Base-by-base conservation (phyloP, 1,140 invertebrate species). In the Eueides isabella region DNA sequence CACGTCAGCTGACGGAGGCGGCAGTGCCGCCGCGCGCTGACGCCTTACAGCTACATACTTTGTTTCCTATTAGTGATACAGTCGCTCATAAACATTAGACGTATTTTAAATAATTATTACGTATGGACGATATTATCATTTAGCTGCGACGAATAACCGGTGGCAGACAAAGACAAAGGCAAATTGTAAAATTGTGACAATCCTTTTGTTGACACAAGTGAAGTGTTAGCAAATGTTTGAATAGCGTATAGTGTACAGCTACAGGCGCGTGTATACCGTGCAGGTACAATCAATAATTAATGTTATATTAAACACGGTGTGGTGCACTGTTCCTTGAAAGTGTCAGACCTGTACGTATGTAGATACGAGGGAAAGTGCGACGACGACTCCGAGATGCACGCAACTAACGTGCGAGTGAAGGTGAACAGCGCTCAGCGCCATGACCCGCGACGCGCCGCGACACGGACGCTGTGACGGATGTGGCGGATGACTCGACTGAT, bases 361-460 rank as follows among this genome's bases (percentile, higher is more conserved):
- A 67, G 65, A 71, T 71, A 41, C 31, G 31, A 71, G 69, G 48
- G 55, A 71, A 63, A 71, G 69, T 44, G 35, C 26, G 26, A 23
- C 41, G 41, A 41, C 38, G 61, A 26, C 30, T n/a, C 23, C 33
- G 26, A 38, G 44, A 62, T 70, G 14, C 31, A 62, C 19, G 35
- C 30, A 35, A 70, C 29, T 19, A 31, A 29, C 38, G 14, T 16
- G 31, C 11, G 35, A 23, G 6, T 1, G 64, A 7, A 65, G 29
- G 33, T 61, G 19, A 12, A 38, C 35, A 38, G 35, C 35, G 35
- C 14, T 3, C 41, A n/a, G 31, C 3, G 14, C 4, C 16, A 6
- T 16, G 41, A 44, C 41, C 7, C 31, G 31, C 1, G 31, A 11
- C 31, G 5, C 5, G 35, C 5, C 12, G 4, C 16, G 35, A 16